These are phyloP conservation scores for Cecropterus lyciades DNA, from an alignment of 1,140 invertebrate species.

Conservation along the genomic window DNA sequence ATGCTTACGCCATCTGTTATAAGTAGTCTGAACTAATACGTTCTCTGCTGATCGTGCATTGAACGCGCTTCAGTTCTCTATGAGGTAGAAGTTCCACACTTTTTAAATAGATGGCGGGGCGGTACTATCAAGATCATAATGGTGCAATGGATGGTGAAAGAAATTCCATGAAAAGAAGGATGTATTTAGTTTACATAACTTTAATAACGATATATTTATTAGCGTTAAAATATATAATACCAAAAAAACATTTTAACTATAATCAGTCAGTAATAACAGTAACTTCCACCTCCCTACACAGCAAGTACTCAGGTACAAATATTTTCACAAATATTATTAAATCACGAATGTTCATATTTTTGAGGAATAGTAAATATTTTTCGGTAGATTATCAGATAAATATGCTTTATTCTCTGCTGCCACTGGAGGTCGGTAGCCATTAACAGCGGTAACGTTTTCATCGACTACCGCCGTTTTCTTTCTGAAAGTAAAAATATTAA, in stretches of 20 bases:
- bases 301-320: no score
- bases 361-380: constrained; percentile 48
- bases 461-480: constrained; percentile 18
- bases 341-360: constrained; percentile 48
- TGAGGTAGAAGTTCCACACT: not conserved
- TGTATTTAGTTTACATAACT: no score
- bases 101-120: constrained; percentile 16
- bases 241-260: no score
- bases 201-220: not conserved
- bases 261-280: no score
- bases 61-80: not conserved
- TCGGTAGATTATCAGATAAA: constrained; percentile 48
- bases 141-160: no score
- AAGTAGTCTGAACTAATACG: not conserved
- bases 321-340: constrained; percentile 1
- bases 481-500: constrained; percentile 19
- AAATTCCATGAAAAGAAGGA: no score
- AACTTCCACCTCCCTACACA: not conserved
- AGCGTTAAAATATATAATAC: not conserved
- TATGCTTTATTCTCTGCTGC: constrained; percentile 36
- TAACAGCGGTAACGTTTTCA: constrained; percentile 2
- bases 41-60: not conserved
- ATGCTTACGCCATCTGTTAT: not conserved
- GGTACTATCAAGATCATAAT: no score
- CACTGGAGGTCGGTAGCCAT: constrained; percentile 4